Conservation (phyloP, 2,113 vertebrate genomes). For the Micronycteris hirsuta region DNA sequence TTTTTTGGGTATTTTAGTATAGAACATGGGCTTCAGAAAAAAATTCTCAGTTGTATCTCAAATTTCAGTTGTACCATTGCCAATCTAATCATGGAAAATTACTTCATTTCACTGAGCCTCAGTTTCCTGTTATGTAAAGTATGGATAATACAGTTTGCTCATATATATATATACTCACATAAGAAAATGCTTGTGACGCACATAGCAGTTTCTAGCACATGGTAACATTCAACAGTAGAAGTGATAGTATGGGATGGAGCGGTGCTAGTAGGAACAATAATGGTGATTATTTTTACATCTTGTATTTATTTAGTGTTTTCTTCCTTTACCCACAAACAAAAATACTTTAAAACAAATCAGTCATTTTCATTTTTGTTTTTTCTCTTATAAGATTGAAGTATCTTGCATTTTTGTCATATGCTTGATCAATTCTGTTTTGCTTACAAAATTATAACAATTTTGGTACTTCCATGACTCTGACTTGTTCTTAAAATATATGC, state of each 20-base stretch:
- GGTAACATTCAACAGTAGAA: neutral
- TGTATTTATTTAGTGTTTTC: neutral
- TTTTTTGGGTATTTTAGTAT: neutral
- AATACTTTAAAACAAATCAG: neutral
- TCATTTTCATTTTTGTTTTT: neutral
- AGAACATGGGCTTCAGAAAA: neutral
- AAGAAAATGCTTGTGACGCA: neutral
- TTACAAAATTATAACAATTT: neutral
- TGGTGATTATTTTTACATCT: neutral
- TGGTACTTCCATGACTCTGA: neutral
- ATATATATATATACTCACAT: no score
- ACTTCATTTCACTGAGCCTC: neutral
- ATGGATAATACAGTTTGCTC: neutral
- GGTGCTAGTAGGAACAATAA: neutral
- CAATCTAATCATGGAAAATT: neutral
- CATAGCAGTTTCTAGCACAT: neutral
- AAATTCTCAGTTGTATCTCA: neutral
- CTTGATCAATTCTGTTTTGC: neutral
- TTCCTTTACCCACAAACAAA: neutral
- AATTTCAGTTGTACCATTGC: neutral
- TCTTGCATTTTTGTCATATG: neutral
- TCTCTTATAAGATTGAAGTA: neutral
- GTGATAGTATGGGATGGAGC: neutral
- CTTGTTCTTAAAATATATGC: neutral
- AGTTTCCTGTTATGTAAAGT: neutral